A percentile compares a stretch with the other conserved stretches of the same genome.
phyloP scores from a whole-genome alignment of 2,888 invertebrate species.

The Dilophus febrilis region DNA sequence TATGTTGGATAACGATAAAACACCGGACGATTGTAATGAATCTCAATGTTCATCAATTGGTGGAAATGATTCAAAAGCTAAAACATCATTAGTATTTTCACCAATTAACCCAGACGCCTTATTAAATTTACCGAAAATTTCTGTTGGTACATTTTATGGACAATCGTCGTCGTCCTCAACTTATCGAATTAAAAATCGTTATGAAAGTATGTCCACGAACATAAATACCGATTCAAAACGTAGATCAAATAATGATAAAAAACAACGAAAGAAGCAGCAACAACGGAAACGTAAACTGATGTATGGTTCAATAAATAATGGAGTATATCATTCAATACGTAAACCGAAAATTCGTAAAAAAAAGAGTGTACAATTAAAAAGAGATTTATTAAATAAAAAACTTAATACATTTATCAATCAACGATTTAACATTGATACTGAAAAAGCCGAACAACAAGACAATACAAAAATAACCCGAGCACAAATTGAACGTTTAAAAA shows the following conservation, averaged over 20 bases:
- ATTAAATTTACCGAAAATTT: neutral
- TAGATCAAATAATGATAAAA: too few relatives aligned
- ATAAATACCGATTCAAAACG: too few relatives aligned
- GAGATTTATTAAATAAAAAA: too few relatives aligned
- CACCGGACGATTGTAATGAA: neutral
- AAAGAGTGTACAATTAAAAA: too few relatives aligned
- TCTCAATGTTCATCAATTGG: neutral
- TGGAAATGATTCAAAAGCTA: conserved; percentile 2
- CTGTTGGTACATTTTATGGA: conserved; percentile 2
- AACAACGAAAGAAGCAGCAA: conserved; percentile 1
- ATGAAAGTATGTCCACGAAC: too few relatives aligned
- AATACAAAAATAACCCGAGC: neutral
- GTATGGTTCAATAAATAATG: conserved; percentile 16
- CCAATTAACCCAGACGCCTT: neutral
- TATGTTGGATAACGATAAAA: neutral
- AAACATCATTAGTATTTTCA: conserved; percentile 2
- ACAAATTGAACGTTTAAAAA: conserved; percentile 20
- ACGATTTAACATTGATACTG: too few relatives aligned
- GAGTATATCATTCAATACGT: conserved; percentile 21
- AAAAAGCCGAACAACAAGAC: too few relatives aligned
- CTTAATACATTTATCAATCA: too few relatives aligned
- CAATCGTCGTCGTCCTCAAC: too few relatives aligned
- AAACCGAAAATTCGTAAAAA: conserved; percentile 9
- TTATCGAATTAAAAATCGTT: too few relatives aligned
- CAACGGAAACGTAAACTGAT: neutral